Evolutionary conservation across 2,888 invertebrate genomes (phyloP).

Genomic region (Pegoplata infirma): DNA sequence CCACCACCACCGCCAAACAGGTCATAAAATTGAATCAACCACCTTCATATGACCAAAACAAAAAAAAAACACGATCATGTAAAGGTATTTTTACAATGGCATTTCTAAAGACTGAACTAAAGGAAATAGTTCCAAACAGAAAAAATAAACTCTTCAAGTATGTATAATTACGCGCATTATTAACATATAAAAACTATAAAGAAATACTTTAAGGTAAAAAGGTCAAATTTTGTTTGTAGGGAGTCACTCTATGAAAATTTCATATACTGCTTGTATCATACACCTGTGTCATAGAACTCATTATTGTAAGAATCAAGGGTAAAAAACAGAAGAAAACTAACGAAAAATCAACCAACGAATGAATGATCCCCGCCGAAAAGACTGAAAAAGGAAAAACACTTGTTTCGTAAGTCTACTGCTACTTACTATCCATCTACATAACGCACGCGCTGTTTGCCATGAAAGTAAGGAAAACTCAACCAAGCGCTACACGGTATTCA

Average conservation of each 20-base stretch:
- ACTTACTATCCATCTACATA: slow-evolving; percentile 28
- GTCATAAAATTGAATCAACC: slow-evolving; percentile 20
- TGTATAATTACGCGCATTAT: slow-evolving; percentile 58
- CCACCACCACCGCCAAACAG: slow-evolving; percentile 44
- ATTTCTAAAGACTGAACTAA: slow-evolving; percentile 18
- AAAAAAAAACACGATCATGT: slow-evolving; percentile 15
- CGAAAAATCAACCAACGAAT: slow-evolving; percentile 27
- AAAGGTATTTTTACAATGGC: slow-evolving; percentile 40
- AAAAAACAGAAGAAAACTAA: slow-evolving; percentile 40
- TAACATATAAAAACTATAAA: slow-evolving; percentile 46
- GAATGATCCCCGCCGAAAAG: slow-evolving; percentile 52
- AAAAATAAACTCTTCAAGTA: slow-evolving; percentile 24
- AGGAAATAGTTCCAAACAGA: not conserved
- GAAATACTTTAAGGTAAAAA: slow-evolving; percentile 42
- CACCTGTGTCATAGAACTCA: slow-evolving; percentile 59
- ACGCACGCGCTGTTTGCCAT: slow-evolving; percentile 63
- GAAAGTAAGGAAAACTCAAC: slow-evolving; percentile 55
- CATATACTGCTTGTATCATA: slow-evolving; percentile 28
- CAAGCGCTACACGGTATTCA: slow-evolving; percentile 58
- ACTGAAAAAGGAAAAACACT: slow-evolving; percentile 47
- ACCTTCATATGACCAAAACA: slow-evolving; percentile 19
- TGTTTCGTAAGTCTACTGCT: no score
- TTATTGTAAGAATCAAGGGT: slow-evolving; percentile 30
- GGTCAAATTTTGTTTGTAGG: slow-evolving; percentile 35
- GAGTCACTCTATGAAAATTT: not conserved